These are phyloP conservation scores for Crotalus tigris DNA, from an alignment of 2,113 vertebrate species.

Conservation along the genomic window DNA sequence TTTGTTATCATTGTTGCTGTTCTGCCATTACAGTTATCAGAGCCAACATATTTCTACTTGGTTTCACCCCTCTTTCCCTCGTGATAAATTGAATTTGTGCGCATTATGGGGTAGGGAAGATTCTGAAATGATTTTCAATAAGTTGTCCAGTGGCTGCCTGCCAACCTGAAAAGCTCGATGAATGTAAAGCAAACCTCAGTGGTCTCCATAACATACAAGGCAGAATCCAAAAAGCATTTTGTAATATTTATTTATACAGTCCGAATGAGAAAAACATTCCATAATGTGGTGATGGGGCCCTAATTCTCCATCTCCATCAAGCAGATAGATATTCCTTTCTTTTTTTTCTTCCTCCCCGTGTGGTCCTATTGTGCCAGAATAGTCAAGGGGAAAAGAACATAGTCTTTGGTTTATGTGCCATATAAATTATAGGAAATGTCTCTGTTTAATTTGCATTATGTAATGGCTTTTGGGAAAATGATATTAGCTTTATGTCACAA, in stretches of 20 bases:
- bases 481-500: slow-evolving; percentile 25
- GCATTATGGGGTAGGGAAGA: background rate
- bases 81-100: slow-evolving; percentile 50
- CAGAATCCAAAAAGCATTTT: slow-evolving; percentile 60
- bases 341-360: background rate
- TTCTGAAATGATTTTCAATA: slow-evolving; percentile 57
- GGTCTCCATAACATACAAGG: slow-evolving; percentile 55
- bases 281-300: slow-evolving; percentile 50
- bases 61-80: slow-evolving; percentile 15
- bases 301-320: slow-evolving; percentile 49
- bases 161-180: slow-evolving; percentile 58
- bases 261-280: slow-evolving; percentile 58
- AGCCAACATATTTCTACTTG: slow-evolving; percentile 11
- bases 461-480: slow-evolving; percentile 21
- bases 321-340: slow-evolving; percentile 50
- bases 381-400: slow-evolving; percentile 36
- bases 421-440: slow-evolving; percentile 59
- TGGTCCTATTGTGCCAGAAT: slow-evolving; percentile 40
- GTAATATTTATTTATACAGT: slow-evolving; percentile 68
- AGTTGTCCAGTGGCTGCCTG: slow-evolving; percentile 54
- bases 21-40: slow-evolving; percentile 15
- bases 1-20: background rate
- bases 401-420: slow-evolving; percentile 57
- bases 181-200: slow-evolving; percentile 53
- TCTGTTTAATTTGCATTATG: slow-evolving; percentile 19